Percentiles rank a stretch among this genome's conserved stretches.
These are phyloP conservation scores for Cephus nigrinus DNA, from an alignment of 2,888 invertebrate species.

Conservation along the genomic window DNA sequence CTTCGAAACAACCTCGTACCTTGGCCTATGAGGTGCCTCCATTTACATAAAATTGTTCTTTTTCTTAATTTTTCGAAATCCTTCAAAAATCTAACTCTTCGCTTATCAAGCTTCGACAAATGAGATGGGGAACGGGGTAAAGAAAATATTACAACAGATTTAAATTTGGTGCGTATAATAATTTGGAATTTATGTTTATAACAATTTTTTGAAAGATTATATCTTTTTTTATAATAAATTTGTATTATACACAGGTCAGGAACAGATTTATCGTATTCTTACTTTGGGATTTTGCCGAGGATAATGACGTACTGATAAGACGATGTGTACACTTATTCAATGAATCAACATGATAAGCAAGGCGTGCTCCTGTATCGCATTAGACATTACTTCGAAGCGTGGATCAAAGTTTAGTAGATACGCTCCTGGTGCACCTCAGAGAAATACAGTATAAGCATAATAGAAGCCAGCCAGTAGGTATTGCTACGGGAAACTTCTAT, in stretches of 20 bases:
- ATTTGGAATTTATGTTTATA: not conserved
- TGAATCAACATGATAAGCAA: not conserved
- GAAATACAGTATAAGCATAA: not conserved
- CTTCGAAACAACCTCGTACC: not conserved
- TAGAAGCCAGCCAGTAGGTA: not conserved
- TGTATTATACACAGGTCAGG: not conserved
- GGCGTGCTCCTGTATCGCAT: not conserved
- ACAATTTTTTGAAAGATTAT: not conserved
- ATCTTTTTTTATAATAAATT: not conserved
- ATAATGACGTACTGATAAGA: not conserved
- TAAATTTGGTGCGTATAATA: not conserved
- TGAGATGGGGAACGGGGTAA: no score
- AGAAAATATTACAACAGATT: no score
- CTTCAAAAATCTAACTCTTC: no score
- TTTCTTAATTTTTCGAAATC: not conserved
- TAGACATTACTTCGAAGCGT: not conserved
- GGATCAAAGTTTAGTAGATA: not conserved
- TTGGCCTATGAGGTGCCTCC: not conserved
- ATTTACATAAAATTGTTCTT: not conserved
- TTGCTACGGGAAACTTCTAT: not conserved
- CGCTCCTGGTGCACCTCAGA: not conserved
- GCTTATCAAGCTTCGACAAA: no score
- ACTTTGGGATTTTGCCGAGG: not conserved
- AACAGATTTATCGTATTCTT: not conserved
- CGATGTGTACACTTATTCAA: not conserved